phyloP scores from a whole-genome alignment of 2,113 vertebrate species.

The Pedionomus torquatus region DNA sequence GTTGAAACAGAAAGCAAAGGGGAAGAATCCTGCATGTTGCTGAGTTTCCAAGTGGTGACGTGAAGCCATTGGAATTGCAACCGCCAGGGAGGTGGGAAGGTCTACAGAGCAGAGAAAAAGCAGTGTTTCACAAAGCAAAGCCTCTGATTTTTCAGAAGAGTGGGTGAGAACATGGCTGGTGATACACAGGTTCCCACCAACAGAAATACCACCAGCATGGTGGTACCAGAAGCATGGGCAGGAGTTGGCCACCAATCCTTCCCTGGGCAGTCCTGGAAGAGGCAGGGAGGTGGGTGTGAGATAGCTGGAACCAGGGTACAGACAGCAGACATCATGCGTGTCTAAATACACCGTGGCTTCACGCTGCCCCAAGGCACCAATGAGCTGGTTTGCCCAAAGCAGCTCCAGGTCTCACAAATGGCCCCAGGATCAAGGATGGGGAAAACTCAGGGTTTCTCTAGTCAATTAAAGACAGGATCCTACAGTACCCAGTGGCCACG shows the following conservation, averaged over 20 bases:
- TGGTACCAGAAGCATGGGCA: background rate
- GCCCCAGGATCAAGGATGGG: background rate
- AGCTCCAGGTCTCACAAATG: background rate
- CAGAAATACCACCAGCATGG: background rate
- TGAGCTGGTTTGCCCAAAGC: accelerated
- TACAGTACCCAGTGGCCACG: accelerated
- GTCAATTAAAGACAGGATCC: background rate
- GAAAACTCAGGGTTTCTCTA: background rate
- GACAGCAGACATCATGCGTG: accelerated
- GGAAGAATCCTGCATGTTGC: background rate
- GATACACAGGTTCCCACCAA: background rate
- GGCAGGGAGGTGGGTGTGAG: background rate
- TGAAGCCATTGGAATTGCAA: constrained; percentile 7
- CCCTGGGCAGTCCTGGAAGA: background rate
- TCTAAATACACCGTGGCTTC: accelerated
- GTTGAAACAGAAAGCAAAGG: background rate
- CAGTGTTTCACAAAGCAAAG: background rate
- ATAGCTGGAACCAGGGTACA: background rate
- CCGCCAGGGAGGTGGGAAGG: background rate
- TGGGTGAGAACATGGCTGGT: background rate
- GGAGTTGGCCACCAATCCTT: background rate
- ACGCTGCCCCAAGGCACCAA: accelerated
- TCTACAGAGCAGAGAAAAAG: background rate
- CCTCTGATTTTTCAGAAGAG: background rate
- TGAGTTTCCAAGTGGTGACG: background rate